Conservation (phyloP, 1,140 invertebrate genomes). For the Dendroctonus valens region DNA sequence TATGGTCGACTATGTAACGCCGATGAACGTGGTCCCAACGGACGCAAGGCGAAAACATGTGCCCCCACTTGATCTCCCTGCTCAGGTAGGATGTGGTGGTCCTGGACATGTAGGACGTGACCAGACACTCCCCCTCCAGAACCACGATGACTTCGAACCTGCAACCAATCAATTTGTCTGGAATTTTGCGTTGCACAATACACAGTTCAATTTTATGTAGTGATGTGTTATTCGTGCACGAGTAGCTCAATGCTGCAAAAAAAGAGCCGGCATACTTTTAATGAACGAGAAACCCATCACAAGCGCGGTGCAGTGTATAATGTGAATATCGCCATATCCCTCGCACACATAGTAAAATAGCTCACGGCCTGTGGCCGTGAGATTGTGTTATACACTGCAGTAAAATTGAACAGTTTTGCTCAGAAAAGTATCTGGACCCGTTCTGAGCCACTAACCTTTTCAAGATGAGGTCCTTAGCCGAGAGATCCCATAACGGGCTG, state of each 20-base stretch:
- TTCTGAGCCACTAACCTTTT: slow-evolving; percentile 49
- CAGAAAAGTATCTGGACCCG: too few relatives aligned
- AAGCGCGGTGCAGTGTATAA: background rate
- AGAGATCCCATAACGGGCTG: slow-evolving; percentile 59
- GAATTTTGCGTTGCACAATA: background rate
- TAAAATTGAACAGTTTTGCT: too few relatives aligned
- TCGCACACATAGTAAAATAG: background rate
- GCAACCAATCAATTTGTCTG: slow-evolving; percentile 39
- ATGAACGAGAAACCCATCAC: background rate
- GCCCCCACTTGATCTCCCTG: slow-evolving; percentile 83
- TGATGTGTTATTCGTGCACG: too few relatives aligned
- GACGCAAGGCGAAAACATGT: slow-evolving; percentile 63
- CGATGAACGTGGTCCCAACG: slow-evolving; percentile 31
- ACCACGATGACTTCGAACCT: slow-evolving; percentile 87
- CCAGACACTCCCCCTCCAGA: slow-evolving; percentile 77
- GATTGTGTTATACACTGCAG: too few relatives aligned
- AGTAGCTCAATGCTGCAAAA: too few relatives aligned
- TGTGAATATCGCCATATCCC: background rate
- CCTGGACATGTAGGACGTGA: slow-evolving; percentile 72
- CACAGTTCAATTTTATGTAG: background rate
- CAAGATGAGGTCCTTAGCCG: slow-evolving; percentile 57
- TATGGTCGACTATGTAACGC: slow-evolving; percentile 49
- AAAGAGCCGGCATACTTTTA: too few relatives aligned
- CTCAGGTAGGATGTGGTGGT: slow-evolving; percentile 78
- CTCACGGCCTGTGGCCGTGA: too few relatives aligned